Evolutionary conservation across 2,888 invertebrate species (phyloP), one percentile per base, ranked within the genome.

Genomic region (Campoletis raptor): DNA sequence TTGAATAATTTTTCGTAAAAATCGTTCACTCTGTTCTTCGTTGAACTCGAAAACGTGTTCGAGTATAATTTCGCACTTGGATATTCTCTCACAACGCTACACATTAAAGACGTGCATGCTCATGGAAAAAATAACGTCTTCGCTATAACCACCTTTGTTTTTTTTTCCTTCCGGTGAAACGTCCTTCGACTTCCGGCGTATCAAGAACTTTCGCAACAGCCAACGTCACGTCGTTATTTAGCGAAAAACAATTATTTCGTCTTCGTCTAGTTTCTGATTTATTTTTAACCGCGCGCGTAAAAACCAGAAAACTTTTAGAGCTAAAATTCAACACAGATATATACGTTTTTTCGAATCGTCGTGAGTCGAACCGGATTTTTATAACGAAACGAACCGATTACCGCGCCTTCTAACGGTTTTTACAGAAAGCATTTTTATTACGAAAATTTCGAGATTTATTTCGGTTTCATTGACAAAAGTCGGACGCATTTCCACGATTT

Each of bases 101-200:
- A 66, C 48, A 57, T 10, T 54, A 54, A 40, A 54, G 52, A 15
- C 30, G 7, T 18, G 18, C 15, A 30, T 36, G 36, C 21, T 21
- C 10, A 24, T n/a, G 40, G 57, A 70, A 36, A 69, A 66, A 37
- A 36, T 21, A 74, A 48, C 45, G 52, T 24, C 18, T 21, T 42
- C 30, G 78, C 52, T 18, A 24, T 15, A n/a, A 10, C 6, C 67
- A 40, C 52, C 61, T 45, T 69, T 24, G 12, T 66, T 48, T 77
- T 77, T 64, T 54, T 80, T 73, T 67, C 61, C 61, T 78, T 76
- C 77, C 81, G 77, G 70, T 36, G 40, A 52, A 57, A 78, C 84
- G 86, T 74, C 86, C 81, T 86, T 86, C 81, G 81, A 61, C 80
- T 83, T 86, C 83, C 83, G 79, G 66, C 74, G 42, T 21, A 40